Conservation (phyloP, 2,888 invertebrate genomes). For the Plagodis pulveraria region DNA sequence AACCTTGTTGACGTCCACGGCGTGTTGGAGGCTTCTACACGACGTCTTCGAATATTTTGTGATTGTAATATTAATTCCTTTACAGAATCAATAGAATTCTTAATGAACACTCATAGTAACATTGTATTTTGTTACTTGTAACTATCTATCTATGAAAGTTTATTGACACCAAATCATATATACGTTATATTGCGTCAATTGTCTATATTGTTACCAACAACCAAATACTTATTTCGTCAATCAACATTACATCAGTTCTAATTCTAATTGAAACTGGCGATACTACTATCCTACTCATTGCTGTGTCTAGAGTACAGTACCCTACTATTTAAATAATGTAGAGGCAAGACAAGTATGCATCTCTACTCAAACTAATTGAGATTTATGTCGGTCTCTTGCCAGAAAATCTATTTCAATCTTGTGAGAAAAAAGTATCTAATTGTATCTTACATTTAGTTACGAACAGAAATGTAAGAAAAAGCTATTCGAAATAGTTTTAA, state of each 20-base stretch:
- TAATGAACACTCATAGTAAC: no score
- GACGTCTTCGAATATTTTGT: no score
- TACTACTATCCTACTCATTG: neutral
- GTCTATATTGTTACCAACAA: conserved; percentile 2
- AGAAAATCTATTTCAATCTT: conserved; percentile 17
- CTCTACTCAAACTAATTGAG: conserved; percentile 13
- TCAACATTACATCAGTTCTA: conserved; percentile 11
- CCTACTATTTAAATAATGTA: no score
- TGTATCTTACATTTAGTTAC: no score
- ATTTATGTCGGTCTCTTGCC: conserved; percentile 14
- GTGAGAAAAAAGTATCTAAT: neutral
- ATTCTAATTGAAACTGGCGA: conserved; percentile 15
- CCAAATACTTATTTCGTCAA: conserved; percentile 4
- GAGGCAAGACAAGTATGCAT: conserved; percentile 6
- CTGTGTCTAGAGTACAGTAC: neutral
- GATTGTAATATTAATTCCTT: no score
- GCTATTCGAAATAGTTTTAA: no score
- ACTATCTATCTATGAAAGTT: conserved; percentile 1
- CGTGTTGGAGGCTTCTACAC: no score
- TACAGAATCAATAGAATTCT: no score
- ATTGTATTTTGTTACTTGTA: no score
- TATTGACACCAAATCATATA: conserved; percentile 7
- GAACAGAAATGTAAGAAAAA: no score
- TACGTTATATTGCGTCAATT: conserved; percentile 10
- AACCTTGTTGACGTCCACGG: no score